Conservation (phyloP, 2,888 invertebrate genomes). For the Cerastis rubricosa region DNA sequence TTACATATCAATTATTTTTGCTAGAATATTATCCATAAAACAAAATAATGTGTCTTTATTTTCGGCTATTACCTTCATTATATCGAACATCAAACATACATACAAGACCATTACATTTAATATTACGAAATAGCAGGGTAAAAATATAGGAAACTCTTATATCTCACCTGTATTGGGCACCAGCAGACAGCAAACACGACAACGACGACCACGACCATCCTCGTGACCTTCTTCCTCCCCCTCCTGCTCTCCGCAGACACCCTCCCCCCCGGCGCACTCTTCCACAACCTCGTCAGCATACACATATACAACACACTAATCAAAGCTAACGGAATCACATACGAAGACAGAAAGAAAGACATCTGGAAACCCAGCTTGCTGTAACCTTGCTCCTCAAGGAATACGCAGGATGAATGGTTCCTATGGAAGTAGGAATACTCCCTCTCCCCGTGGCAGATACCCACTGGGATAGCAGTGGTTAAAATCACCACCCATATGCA, state of each 20-base stretch:
- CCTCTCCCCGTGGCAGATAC: conserved; percentile 94
- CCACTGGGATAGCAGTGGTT: conserved; percentile 94
- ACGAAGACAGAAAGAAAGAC: conserved; percentile 96
- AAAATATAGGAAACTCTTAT: background rate
- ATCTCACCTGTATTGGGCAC: conserved; percentile 96
- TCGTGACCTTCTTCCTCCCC: conserved; percentile 96
- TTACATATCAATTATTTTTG: conserved; percentile 9
- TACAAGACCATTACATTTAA: background rate
- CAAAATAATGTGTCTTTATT: conserved; percentile 5
- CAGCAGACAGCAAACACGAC: conserved; percentile 98
- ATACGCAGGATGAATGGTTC: conserved; percentile 93
- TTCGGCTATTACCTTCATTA: background rate
- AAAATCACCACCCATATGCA: conserved; percentile 96
- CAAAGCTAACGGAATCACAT: conserved; percentile 96
- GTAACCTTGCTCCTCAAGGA: conserved; percentile 92
- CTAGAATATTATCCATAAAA: background rate
- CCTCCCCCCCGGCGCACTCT: conserved; percentile 95
- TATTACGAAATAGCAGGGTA: background rate
- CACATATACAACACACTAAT: conserved; percentile 97
- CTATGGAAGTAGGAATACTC: conserved; percentile 92
- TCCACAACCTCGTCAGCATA: conserved; percentile 97
- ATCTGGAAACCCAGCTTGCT: conserved; percentile 93
- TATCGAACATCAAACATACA: background rate
- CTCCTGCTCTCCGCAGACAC: conserved; percentile 95
- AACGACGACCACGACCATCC: conserved; percentile 97